These are phyloP conservation scores for Pachliopta kotzebuea DNA, from an alignment of 2,888 invertebrate genomes.

Conservation along the genomic window DNA sequence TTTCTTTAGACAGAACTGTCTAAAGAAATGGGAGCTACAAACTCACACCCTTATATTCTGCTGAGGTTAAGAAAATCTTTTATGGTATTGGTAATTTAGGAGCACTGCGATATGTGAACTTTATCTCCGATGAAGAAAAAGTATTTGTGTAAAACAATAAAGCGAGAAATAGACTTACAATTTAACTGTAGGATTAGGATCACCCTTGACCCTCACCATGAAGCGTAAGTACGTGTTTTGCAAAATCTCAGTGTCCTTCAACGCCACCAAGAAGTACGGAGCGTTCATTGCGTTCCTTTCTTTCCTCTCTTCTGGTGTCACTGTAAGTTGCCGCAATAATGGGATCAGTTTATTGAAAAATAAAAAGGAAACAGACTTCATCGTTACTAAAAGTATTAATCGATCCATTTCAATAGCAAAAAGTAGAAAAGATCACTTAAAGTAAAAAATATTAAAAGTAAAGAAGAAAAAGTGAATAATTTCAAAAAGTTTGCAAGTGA, in stretches of 20 bases:
- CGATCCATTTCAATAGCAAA: too few species aligned
- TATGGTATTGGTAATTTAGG: too few species aligned
- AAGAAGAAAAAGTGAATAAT: neutral
- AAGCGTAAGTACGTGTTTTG: slow-evolving; percentile 93
- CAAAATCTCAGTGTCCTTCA: slow-evolving; percentile 93
- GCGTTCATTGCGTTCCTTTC: slow-evolving; percentile 85
- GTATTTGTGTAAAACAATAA: too few species aligned
- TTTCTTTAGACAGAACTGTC: too few species aligned
- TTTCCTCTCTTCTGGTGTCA: slow-evolving; percentile 85
- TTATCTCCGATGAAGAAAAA: too few species aligned
- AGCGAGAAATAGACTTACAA: slow-evolving; percentile 85
- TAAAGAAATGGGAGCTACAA: too few species aligned
- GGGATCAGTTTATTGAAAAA: slow-evolving; percentile 1
- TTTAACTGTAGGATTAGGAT: slow-evolving; percentile 92
- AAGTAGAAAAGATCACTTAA: neutral
- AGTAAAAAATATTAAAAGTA: neutral
- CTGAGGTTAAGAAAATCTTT: too few species aligned
- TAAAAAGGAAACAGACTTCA: too few species aligned
- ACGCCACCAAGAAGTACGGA: slow-evolving; percentile 91
- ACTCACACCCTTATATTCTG: too few species aligned
- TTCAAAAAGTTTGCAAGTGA: neutral
- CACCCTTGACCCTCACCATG: slow-evolving; percentile 92
- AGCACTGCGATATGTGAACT: too few species aligned
- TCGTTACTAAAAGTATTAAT: too few species aligned
- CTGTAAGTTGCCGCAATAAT: slow-evolving; percentile 58